These are phyloP conservation scores for Strix uralensis DNA, from an alignment of 2,113 vertebrate species.

Conservation along the genomic window DNA sequence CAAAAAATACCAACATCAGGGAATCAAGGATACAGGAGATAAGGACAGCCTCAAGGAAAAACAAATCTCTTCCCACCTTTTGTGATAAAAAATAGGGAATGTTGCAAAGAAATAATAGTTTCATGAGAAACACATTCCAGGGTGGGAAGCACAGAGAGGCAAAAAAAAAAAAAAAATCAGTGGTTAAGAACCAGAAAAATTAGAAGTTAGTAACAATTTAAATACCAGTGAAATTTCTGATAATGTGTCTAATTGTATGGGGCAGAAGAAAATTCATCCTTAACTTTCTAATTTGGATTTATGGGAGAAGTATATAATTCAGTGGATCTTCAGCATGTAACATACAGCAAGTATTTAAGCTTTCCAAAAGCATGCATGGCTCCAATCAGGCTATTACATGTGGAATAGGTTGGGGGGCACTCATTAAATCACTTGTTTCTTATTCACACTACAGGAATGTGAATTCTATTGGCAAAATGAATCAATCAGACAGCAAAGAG, in stretches of 20 bases:
- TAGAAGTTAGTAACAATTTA: neutral
- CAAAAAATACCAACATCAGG: neutral
- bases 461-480: slow-evolving; percentile 59
- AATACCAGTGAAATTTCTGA: neutral
- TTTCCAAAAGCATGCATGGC: neutral
- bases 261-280: neutral
- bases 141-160: neutral
- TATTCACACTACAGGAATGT: slow-evolving; percentile 45
- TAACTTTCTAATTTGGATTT: slow-evolving; percentile 2
- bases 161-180: neutral
- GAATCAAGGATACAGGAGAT: neutral
- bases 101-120: neutral
- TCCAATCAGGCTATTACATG: neutral
- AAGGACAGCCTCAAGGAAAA: neutral
- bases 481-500: slow-evolving; percentile 72
- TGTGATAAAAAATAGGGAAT: neutral
- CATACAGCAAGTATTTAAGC: neutral
- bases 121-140: neutral
- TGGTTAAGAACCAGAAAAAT: neutral
- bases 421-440: slow-evolving; percentile 62
- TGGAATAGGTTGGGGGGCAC: neutral
- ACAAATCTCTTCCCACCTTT: neutral
- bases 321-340: neutral
- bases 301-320: neutral
- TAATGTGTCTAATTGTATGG: neutral